These are phyloP conservation scores for Chirona hameri DNA, from an alignment of 2,888 invertebrate species.

Conservation along the genomic window DNA sequence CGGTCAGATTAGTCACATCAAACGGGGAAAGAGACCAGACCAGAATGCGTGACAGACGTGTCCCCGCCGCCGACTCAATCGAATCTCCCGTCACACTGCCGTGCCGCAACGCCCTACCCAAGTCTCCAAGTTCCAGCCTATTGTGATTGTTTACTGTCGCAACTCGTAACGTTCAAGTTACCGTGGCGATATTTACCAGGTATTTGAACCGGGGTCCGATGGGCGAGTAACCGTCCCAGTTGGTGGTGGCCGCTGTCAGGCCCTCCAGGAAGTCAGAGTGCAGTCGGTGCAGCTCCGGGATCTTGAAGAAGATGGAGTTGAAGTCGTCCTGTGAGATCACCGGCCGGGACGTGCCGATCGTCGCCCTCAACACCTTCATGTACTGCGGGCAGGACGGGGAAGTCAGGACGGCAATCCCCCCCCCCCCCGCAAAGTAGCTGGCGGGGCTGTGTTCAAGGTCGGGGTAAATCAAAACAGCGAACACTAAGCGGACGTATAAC, in stretches of 20 bases:
- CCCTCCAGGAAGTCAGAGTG: slow-evolving; percentile 79
- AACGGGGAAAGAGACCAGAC: too few species aligned
- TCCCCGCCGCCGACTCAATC: too few species aligned
- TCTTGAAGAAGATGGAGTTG: slow-evolving; percentile 86
- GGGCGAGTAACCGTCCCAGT: slow-evolving; percentile 68
- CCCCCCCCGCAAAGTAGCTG: neutral
- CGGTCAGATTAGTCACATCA: too few species aligned
- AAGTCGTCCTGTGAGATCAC: slow-evolving; percentile 85
- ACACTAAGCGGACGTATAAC: too few species aligned
- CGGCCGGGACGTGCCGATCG: slow-evolving; percentile 80
- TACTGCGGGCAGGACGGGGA: slow-evolving; percentile 59
- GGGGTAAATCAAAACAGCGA: too few species aligned
- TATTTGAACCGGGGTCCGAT: slow-evolving; percentile 83
- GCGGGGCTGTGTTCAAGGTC: too few species aligned
- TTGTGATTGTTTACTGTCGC: too few species aligned
- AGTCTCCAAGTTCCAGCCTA: too few species aligned
- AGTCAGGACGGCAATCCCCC: neutral
- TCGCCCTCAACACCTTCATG: slow-evolving; percentile 85
- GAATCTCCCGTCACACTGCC: too few species aligned
- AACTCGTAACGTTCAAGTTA: neutral
- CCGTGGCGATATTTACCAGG: slow-evolving; percentile 54
- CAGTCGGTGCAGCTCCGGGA: slow-evolving; percentile 76
- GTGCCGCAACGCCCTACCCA: too few species aligned
- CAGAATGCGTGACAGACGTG: too few species aligned
- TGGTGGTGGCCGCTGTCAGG: slow-evolving; percentile 60